phyloP scores from a whole-genome alignment of 2,888 invertebrate species.

The Nezara viridula region DNA sequence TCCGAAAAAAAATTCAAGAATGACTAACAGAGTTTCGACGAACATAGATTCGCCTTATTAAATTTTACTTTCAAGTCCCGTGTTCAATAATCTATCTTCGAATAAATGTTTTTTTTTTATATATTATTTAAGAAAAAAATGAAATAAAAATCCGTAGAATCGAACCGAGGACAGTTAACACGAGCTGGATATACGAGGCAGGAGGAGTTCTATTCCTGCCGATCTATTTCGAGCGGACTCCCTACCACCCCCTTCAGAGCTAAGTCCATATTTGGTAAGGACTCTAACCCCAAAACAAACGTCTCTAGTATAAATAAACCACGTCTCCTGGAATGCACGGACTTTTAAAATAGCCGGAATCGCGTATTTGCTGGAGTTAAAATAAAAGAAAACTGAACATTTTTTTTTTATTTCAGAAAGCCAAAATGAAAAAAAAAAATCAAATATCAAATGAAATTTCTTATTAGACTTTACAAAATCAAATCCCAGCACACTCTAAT shows the following conservation, averaged over 20 bases:
- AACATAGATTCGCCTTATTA: conserved; percentile 51
- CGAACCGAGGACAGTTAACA: not conserved
- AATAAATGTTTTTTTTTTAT: not conserved
- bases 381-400: not conserved
- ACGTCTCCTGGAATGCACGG: conserved; percentile 38
- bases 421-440: not conserved
- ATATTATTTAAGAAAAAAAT: not conserved
- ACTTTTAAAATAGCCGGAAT: not conserved
- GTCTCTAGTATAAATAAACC: conserved; percentile 35
- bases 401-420: not conserved
- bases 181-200: not conserved
- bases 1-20: not conserved
- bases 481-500: not conserved
- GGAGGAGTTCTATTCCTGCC: conserved; percentile 48
- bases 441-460: not conserved
- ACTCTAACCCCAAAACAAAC: conserved; percentile 56
- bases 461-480: not conserved
- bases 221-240: conserved; percentile 52
- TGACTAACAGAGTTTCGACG: not conserved
- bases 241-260: conserved; percentile 61
- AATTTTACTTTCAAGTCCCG: not conserved
- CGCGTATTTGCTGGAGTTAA: not conserved
- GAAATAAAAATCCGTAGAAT: not conserved
- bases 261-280: conserved; percentile 48
- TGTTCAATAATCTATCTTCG: not conserved